A percentile compares a stretch with the other conserved stretches of the same genome.
Evolutionary conservation across 1,140 invertebrate species (phyloP).

Genomic region (Hyposmocoma kahamanoa): DNA sequence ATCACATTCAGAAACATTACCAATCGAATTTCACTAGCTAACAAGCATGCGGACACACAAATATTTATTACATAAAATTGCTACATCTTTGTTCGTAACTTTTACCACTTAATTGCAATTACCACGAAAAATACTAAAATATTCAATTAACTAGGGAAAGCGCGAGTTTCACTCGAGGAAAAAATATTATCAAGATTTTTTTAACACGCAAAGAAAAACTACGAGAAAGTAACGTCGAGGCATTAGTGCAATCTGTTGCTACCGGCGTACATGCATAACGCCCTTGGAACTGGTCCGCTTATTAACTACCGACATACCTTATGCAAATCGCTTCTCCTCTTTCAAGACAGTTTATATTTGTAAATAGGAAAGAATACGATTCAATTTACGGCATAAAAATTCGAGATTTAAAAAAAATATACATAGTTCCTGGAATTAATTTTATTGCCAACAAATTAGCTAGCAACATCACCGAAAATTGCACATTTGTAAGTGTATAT

Average conservation of each 20-base stretch:
- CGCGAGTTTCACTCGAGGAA: constrained; percentile 54
- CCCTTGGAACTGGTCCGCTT: constrained; percentile 10
- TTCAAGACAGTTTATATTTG: too few species aligned
- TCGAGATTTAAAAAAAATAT: too few species aligned
- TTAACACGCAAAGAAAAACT: constrained; percentile 61
- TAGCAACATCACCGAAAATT: too few species aligned
- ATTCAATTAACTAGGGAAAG: constrained; percentile 63
- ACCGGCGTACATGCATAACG: constrained; percentile 19
- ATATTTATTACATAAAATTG: constrained; percentile 34
- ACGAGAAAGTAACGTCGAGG: constrained; percentile 36
- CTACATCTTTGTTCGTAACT: constrained; percentile 30
- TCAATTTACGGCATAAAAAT: too few species aligned
- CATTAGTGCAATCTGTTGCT: constrained; percentile 13
- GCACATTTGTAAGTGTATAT: not conserved
- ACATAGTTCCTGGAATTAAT: too few species aligned
- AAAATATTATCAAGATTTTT: constrained; percentile 66
- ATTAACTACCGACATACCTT: too few species aligned
- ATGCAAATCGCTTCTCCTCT: too few species aligned
- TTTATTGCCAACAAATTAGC: too few species aligned
- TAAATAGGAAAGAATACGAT: too few species aligned
- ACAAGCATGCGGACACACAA: constrained; percentile 34
- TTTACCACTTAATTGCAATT: constrained; percentile 38
- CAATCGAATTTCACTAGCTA: constrained; percentile 54
- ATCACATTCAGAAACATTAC: constrained; percentile 71
- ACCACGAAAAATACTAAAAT: constrained; percentile 42